Base-by-base conservation (phyloP, 2,797 vertebrate species). In the Monodelphis domestica region DNA sequence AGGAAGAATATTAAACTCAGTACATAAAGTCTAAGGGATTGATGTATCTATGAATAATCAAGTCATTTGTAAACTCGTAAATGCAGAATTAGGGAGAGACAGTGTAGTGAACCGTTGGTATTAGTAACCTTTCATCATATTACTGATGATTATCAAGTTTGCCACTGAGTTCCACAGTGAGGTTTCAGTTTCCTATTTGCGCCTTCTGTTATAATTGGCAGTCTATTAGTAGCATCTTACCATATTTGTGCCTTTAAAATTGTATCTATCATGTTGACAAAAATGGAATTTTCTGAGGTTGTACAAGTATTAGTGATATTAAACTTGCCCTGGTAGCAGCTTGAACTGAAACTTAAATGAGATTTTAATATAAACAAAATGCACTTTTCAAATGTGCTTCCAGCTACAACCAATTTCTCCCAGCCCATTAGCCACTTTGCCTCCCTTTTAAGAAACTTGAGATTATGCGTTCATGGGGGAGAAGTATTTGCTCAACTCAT, bases 281-380 rank as follows among this genome's bases (percentile, higher is more conserved):
- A 96, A 94, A 96, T 93, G 93, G 95, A 95, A 95, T 56, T 90
- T 95, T 96, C 70, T 38, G 88, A 91, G 93, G 90, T 94, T 70
- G 93, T 93, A n/a, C 24, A 2, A 94, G 59, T 90, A 95, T 97
- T 96, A 96, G 94, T 96, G 96, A 95, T 96, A 96, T 97, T 97
- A 96, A 96, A 97, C 87, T 88, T 94, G 94, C 91, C 94, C 96
- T 55, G 91, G 96, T 97, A 97, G 95, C 96, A 95, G 95, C 91
- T 94, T 92, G 96, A 94, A 95, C 93, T 89, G 94, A 94, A 96
- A 94, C 95, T 97, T 95, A 97, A 97, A 96, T 96, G 96, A 97
- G 95, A 90, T 96, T 97, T 97, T 97, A 96, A 97, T 96, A 96
- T 96, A 97, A 97, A 97, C 96, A 97, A 96, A 97, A 97, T 97